A percentile compares a stretch with the other conserved stretches of the same genome.
Conservation (phyloP, 2,888 invertebrate genomes). For the Thumatha senex region DNA sequence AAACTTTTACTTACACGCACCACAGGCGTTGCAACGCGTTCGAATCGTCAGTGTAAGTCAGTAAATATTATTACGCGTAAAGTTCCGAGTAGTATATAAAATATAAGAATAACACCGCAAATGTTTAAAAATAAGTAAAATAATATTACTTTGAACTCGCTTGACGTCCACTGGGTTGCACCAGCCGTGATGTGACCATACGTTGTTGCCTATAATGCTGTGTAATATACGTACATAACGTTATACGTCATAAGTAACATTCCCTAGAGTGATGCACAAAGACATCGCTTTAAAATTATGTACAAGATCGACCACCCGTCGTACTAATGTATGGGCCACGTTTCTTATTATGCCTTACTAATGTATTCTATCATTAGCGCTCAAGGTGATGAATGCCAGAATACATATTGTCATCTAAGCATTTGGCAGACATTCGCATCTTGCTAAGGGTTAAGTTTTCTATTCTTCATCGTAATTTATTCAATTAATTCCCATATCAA, state of each 20-base stretch:
- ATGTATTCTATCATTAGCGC: slow-evolving; percentile 31
- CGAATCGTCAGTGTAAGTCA: no score
- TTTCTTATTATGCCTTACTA: slow-evolving; percentile 24
- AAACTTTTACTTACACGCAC: no score
- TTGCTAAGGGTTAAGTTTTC: neutral
- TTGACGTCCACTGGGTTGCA: no score
- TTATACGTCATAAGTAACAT: neutral
- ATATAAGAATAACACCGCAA: no score
- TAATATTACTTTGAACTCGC: no score
- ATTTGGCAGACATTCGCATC: neutral
- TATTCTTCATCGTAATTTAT: neutral
- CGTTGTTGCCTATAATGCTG: no score
- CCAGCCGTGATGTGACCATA: no score
- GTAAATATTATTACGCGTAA: no score
- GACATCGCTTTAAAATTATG: slow-evolving; percentile 5
- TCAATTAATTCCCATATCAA: neutral
- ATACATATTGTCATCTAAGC: slow-evolving; percentile 16
- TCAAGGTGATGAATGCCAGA: slow-evolving; percentile 23
- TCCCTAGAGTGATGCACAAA: neutral
- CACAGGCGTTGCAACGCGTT: no score
- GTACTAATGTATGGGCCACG: slow-evolving; percentile 34
- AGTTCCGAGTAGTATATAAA: no score
- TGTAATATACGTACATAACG: no score
- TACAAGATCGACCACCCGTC: slow-evolving; percentile 23
- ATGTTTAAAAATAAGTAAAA: no score